Conservation (phyloP, 2,888 invertebrate genomes). For the Geotrupes spiniger region DNA sequence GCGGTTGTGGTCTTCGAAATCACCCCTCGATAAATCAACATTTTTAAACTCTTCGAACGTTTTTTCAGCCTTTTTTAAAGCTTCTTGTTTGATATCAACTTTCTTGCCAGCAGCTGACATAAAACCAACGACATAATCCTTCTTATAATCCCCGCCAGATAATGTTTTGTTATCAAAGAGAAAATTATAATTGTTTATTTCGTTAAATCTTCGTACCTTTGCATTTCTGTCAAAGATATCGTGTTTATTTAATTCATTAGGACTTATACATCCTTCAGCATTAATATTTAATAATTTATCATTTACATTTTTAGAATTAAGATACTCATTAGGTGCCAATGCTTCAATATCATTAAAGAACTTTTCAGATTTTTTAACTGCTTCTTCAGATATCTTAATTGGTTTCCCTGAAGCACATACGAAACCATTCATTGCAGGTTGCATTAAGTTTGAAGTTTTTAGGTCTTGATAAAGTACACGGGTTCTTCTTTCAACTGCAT, state of each 20-base stretch:
- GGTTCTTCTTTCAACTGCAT: background rate
- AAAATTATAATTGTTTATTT: too few species aligned
- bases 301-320: too few species aligned
- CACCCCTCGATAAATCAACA: slow-evolving; percentile 14
- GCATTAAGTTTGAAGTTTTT: background rate
- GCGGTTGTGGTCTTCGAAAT: slow-evolving; percentile 11
- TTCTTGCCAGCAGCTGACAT: slow-evolving; percentile 8
- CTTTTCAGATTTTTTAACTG: slow-evolving; percentile 26
- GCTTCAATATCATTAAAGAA: slow-evolving; percentile 25
- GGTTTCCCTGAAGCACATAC: slow-evolving; percentile 40
- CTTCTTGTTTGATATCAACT: background rate
- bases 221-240: too few species aligned
- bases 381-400: slow-evolving; percentile 31
- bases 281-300: too few species aligned
- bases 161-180: slow-evolving; percentile 23
- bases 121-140: background rate
- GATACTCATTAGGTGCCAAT: background rate
- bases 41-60: slow-evolving; percentile 2
- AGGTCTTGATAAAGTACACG: background rate
- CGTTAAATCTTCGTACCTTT: background rate
- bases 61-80: background rate
- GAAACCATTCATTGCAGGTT: slow-evolving; percentile 29
- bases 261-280: too few species aligned
- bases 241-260: background rate
- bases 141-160: slow-evolving; percentile 19